Evolutionary conservation across 2,888 invertebrate species (phyloP).

Genomic region (Lathronympha strigana): DNA sequence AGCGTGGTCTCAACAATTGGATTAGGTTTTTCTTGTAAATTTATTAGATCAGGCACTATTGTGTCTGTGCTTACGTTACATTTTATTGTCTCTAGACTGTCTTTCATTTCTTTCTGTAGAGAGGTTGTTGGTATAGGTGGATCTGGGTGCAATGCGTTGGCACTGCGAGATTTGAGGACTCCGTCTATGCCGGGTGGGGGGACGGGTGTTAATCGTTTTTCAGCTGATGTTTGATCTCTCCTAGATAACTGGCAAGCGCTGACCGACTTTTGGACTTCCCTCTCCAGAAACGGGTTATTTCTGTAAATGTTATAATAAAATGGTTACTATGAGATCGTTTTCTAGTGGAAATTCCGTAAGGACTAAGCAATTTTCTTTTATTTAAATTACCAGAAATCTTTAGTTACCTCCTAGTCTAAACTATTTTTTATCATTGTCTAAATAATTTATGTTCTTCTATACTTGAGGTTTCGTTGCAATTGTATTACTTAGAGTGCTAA

Average conservation of each 20-base stretch:
- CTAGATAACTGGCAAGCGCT: constrained; percentile 83
- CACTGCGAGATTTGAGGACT: constrained; percentile 76
- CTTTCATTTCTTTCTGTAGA: constrained; percentile 54
- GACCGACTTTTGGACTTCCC: constrained; percentile 87
- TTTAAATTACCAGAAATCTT: no score
- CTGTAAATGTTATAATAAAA: constrained; percentile 50
- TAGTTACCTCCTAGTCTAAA: no score
- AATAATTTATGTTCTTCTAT: no score
- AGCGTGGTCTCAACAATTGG: constrained; percentile 52
- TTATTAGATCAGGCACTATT: constrained; percentile 63
- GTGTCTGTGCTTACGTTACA: constrained; percentile 70
- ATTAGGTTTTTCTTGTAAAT: constrained; percentile 51
- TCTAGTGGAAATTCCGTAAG: no score
- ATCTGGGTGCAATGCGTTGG: constrained; percentile 74
- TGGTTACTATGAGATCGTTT: no score
- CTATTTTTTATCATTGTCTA: no score
- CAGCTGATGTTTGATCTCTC: constrained; percentile 65
- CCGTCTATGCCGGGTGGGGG: constrained; percentile 61
- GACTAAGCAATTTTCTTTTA: no score
- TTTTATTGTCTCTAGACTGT: constrained; percentile 67
- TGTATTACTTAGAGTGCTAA: no score
- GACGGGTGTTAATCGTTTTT: constrained; percentile 62
- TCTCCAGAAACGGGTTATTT: constrained; percentile 81
- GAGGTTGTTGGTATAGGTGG: constrained; percentile 48
- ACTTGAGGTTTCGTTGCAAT: no score